Evolutionary conservation across 2,888 invertebrate genomes (phyloP), one percentile per base, ranked within the genome.

Genomic region (Sphaerolaimus hirsutus): DNA sequence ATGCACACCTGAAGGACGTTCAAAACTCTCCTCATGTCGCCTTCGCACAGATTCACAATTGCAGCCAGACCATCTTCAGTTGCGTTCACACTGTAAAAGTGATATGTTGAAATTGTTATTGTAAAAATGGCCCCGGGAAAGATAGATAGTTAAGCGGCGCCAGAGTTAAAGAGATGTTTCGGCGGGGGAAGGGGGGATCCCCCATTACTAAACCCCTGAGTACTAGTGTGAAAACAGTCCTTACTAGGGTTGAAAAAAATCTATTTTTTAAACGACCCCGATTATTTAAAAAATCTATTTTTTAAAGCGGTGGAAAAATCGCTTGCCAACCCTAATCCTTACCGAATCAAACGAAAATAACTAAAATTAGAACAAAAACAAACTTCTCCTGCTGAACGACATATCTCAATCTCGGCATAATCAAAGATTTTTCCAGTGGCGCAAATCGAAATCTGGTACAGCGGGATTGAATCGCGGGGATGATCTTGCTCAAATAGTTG

Each of bases 401-500:
- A 60, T 79, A 75, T 52, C 81, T 74, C 21, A 97, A 70, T 27
- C 93, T 71, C 0, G 91, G 91, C 46, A 83, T 59, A 60, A 99
- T 89, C 68, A 89, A 86, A 19, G 76, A 75, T 1, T 77, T 71
- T 2, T 76, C 48, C 24, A 93, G 69, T 2, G 91, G 91, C 2
- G 84, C 89, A 68, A 93, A 93, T 40, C 91, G 74, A 63, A 93
- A 93, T 48, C 87, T 74, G 0, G 91, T 97, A 66, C 93, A 97
- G 56, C 97, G 74, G 17, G 93, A 97, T 68, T 99, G 97, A 46
- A 99, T 71, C 3, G 97, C 93, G 19, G 97, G 97, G 58, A 91
- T 97, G 51, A 99, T 91, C 72, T 93, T 93, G 56, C 86, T 82
- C 55, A 97, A 69, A 68, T 97, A 97, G 68, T 97, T 97, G 68